Evolutionary conservation across 2,113 vertebrate genomes (phyloP).

Genomic region (Xyliphius kryptos): DNA sequence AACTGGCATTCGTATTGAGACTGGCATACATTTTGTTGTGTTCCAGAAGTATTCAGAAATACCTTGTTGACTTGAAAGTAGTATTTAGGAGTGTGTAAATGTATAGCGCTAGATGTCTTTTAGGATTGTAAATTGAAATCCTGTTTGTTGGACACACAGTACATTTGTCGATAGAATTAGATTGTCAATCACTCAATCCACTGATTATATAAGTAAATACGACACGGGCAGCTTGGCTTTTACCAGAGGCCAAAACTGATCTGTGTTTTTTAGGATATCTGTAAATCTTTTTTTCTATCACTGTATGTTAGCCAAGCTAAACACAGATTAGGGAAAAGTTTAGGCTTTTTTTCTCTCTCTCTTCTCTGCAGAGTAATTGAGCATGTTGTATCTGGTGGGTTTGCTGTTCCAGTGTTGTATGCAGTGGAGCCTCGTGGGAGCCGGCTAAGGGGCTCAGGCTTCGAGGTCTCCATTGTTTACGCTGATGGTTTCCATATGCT

Average conservation of each 20-base stretch:
- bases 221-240: constrained; percentile 48
- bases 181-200: constrained; percentile 54
- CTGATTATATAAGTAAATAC: constrained; percentile 64
- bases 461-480: constrained; percentile 88
- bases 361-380: constrained; percentile 66
- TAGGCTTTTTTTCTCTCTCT: constrained; percentile 35
- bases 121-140: no score
- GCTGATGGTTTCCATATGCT: constrained; percentile 94
- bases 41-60: no score
- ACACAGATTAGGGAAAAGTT: constrained; percentile 72
- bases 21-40: no score
- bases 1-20: not conserved
- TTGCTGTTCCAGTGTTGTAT: constrained; percentile 75
- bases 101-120: no score
- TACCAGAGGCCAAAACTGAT: constrained; percentile 48
- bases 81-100: no score
- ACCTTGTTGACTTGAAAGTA: no score
- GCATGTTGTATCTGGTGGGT: constrained; percentile 70
- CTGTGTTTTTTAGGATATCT: constrained; percentile 46
- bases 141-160: not conserved
- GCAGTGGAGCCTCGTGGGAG: constrained; percentile 74
- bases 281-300: constrained; percentile 49
- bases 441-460: constrained; percentile 72
- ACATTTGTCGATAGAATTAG: constrained; percentile 40
- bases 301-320: constrained; percentile 71